A percentile compares a stretch with the other conserved stretches of the same genome.
These are phyloP conservation scores for Orthosia incerta DNA, from an alignment of 2,888 invertebrate genomes.

Conservation along the genomic window DNA sequence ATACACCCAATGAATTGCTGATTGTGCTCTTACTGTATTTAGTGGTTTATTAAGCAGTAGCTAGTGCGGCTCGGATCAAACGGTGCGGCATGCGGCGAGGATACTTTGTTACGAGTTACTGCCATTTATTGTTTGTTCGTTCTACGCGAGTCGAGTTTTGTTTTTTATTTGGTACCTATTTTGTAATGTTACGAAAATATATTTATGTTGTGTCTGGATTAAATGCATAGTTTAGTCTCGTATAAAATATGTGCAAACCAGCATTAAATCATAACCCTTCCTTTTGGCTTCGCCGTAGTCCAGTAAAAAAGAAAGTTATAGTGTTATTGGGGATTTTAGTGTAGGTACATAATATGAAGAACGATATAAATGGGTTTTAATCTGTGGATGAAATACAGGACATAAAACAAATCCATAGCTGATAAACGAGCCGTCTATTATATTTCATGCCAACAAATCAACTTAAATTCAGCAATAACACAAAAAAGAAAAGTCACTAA, in stretches of 20 bases:
- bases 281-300: too few relatives aligned
- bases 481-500: constrained; percentile 37
- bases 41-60: constrained; percentile 63
- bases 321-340: background rate
- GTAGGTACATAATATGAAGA: too few relatives aligned
- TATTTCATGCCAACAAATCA: constrained; percentile 27
- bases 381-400: background rate
- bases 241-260: background rate
- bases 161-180: background rate
- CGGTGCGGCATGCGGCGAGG: background rate
- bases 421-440: constrained; percentile 10
- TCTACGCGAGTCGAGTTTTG: background rate
- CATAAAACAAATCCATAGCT: background rate
- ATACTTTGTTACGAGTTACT: background rate
- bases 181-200: background rate
- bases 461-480: constrained; percentile 32
- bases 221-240: background rate
- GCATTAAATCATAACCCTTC: too few relatives aligned
- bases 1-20: constrained; percentile 66
- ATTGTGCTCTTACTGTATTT: constrained; percentile 66
- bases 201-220: background rate
- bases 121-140: constrained; percentile 3
- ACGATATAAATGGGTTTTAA: constrained; percentile 2
- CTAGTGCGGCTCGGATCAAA: constrained; percentile 13
- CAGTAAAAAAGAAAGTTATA: background rate